Base-by-base conservation (phyloP, 2,888 invertebrate genomes). In the Drosophila quasianomalipes region DNA sequence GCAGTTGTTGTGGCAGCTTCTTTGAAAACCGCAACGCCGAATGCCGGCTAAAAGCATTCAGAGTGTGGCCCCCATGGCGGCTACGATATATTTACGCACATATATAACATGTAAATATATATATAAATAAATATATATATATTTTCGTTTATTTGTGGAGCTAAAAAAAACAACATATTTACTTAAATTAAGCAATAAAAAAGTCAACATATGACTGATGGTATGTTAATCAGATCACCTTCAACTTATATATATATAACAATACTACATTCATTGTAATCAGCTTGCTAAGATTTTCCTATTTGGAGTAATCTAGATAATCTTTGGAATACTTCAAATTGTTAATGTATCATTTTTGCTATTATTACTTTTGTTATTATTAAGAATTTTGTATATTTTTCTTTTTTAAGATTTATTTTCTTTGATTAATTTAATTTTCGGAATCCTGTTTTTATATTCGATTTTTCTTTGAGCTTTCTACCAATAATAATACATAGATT, bases 11-110 rank as follows among this genome's bases (percentile, higher is more conserved):
- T 68, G 59, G 59, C 70, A 63, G 53, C 59, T 33, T 76, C 71
- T 61, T 39, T 67, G 10, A 52, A 58, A 77, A 66, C 78, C 81
- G 62, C 81, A 78, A 47, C 57, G 63, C 35, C 74, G 81, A 79
- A 73, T 69, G 82, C 79, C 82, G 79, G 82, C 82, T 52, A 66
- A 28, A 39, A 63, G 39, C 64, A 72, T 65, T 77, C 72, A 77
- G 22, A 61, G 73, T 59, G 55, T 79, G 72, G 64, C 78, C 65
- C 64, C 78, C 72, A 72, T 64, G 71, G 63, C 72, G 77, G 77
- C 77, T 72, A 62, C 72, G 52, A 65, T 62, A 68, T 76, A 66
- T 49, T 16, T 22, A 28, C 31, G 41, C 9, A 60, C 33, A 62
- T 16, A 52, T 12, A 6, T 12, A 70, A 79, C 63, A 79, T 9